A percentile compares a stretch with the other conserved stretches of the same genome.
These are phyloP conservation scores for Chloroceryle amazona DNA, from an alignment of 2,797 vertebrate species.

Conservation along the genomic window DNA sequence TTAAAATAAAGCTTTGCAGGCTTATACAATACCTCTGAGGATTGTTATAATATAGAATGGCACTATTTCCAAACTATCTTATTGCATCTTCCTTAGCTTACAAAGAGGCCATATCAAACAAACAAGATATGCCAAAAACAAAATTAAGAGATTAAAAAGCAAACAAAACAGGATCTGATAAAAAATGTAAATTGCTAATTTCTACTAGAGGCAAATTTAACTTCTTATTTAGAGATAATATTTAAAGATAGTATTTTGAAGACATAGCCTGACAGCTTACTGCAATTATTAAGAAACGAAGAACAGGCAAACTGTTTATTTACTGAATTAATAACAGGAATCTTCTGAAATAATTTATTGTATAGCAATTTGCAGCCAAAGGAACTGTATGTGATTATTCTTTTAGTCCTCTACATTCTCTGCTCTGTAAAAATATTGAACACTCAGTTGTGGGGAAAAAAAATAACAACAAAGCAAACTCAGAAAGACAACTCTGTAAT, in stretches of 20 bases:
- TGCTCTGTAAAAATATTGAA: not conserved
- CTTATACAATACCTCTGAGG: not conserved
- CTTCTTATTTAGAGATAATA: not conserved
- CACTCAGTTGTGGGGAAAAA: not conserved
- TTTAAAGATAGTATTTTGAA: not conserved
- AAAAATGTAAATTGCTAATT: not conserved
- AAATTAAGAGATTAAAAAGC: not conserved
- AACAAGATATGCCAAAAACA: not conserved
- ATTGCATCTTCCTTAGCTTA: not conserved
- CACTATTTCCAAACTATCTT: not conserved
- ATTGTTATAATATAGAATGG: not conserved
- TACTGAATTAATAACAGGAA: not conserved
- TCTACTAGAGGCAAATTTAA: not conserved
- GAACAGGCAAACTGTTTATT: not conserved
- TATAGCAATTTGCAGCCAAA: not conserved
- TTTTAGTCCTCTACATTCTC: not conserved
- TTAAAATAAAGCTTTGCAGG: not conserved
- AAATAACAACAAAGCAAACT: not conserved
- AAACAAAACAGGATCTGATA: not conserved
- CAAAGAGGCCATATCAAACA: not conserved
- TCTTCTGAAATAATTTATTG: not conserved
- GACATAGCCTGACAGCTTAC: fast-evolving
- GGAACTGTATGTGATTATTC: not conserved
- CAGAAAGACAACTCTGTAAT: not conserved
- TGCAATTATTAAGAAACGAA: not conserved